Conservation (phyloP, 2,888 invertebrate genomes). For the Drosophila affinis region DNA sequence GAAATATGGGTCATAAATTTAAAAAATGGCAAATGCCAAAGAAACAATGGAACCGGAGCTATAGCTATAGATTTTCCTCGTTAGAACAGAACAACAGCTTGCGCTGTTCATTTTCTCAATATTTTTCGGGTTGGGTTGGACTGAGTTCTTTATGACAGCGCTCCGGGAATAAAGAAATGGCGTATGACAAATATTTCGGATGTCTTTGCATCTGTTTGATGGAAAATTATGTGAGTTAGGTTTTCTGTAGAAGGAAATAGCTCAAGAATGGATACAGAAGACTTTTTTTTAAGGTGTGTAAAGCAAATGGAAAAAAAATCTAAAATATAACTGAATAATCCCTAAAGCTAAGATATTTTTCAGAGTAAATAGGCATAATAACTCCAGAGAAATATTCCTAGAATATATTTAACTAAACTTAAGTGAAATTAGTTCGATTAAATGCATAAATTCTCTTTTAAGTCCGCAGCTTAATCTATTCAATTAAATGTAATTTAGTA, state of each 20-base stretch:
- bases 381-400: too few species aligned
- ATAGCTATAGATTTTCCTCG: slow-evolving; percentile 22
- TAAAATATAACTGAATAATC: too few species aligned
- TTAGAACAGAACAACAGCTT: slow-evolving; percentile 29
- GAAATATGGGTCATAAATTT: slow-evolving; percentile 76
- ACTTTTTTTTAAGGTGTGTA: background rate
- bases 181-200: slow-evolving; percentile 13
- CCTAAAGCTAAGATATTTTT: too few species aligned
- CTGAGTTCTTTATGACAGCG: slow-evolving; percentile 27
- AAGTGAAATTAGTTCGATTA: background rate
- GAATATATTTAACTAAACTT: too few species aligned
- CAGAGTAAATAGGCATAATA: too few species aligned
- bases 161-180: slow-evolving; percentile 19
- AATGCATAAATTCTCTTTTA: background rate
- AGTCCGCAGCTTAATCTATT: background rate
- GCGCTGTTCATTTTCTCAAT: slow-evolving; percentile 12
- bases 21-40: slow-evolving; percentile 47
- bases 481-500: too few species aligned
- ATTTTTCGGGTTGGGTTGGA: background rate
- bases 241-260: background rate
- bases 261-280: background rate
- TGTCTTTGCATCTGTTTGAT: slow-evolving; percentile 17
- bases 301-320: too few species aligned
- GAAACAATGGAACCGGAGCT: slow-evolving; percentile 51
- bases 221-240: too few species aligned